phyloP scores from a whole-genome alignment of 1,140 invertebrate species.

The Drosophila subobscura region DNA sequence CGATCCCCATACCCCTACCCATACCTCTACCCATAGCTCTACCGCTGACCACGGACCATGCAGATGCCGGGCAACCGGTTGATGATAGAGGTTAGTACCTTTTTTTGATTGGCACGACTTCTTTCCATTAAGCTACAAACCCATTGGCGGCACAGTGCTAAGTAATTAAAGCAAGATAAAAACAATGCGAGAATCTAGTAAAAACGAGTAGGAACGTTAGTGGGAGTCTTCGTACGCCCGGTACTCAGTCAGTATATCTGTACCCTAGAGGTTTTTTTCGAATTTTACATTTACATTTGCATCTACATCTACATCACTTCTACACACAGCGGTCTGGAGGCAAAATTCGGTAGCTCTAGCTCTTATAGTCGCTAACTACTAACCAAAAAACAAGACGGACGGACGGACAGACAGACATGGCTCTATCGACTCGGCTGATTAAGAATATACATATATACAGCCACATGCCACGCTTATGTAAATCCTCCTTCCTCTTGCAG shows the following conservation, averaged over 20 bases:
- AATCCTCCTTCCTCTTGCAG: conserved; percentile 42
- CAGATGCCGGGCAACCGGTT: conserved; percentile 73
- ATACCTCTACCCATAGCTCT: conserved; percentile 23
- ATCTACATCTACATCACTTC: too few species aligned
- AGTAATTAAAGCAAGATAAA: conserved; percentile 44
- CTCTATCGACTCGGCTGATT: too few species aligned
- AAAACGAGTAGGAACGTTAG: neutral
- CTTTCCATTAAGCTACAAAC: conserved; percentile 41
- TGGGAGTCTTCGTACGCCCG: too few species aligned
- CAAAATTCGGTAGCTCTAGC: too few species aligned
- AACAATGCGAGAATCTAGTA: conserved; percentile 28
- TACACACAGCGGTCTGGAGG: too few species aligned
- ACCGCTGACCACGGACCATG: conserved; percentile 55
- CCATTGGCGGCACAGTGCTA: conserved; percentile 34
- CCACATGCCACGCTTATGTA: conserved; percentile 58
- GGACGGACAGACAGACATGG: too few species aligned
- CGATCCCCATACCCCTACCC: conserved; percentile 31
- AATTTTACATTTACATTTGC: too few species aligned
- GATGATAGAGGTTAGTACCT: conserved; percentile 77
- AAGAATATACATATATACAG: conserved; percentile 23
- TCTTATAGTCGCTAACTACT: too few species aligned
- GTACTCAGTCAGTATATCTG: too few species aligned
- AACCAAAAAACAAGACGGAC: too few species aligned
- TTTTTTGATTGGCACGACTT: conserved; percentile 66
- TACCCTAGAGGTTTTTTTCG: too few species aligned